Conservation (phyloP, 1,140 invertebrate genomes). For the Drosophila nannoptera region DNA sequence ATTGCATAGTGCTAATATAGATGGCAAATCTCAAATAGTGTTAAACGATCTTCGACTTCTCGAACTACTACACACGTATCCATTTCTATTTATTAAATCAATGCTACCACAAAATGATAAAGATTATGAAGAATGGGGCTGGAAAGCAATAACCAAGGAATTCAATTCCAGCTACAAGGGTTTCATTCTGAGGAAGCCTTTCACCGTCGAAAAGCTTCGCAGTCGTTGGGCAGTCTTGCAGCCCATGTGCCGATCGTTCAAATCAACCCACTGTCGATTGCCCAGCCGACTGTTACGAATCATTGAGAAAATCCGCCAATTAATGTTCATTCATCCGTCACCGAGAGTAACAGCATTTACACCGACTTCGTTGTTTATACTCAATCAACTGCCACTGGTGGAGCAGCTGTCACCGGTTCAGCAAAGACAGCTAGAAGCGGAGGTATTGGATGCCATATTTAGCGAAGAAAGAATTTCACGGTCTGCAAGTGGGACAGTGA, state of each 20-base stretch:
- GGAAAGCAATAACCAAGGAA: constrained; percentile 44
- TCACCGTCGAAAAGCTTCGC: constrained; percentile 44
- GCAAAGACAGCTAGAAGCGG: constrained; percentile 45
- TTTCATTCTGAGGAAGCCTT: constrained; percentile 14
- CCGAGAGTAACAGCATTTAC: not conserved
- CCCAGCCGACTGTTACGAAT: constrained; percentile 24
- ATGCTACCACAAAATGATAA: constrained; percentile 23
- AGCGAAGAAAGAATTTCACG: constrained; percentile 9
- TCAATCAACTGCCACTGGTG: constrained; percentile 38
- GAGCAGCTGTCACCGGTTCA: constrained; percentile 29
- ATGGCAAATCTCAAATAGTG: constrained; percentile 39
- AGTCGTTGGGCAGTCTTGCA: constrained; percentile 53
- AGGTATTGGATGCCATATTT: constrained; percentile 44
- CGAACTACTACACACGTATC: constrained; percentile 53
- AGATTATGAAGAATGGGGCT: constrained; percentile 64
- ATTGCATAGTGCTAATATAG: constrained; percentile 46
- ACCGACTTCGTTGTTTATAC: constrained; percentile 22
- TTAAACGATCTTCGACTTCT: constrained; percentile 62
- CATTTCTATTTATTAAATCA: constrained; percentile 46
- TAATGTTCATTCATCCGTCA: constrained; percentile 15
- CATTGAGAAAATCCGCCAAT: constrained; percentile 31
- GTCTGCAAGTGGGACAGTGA: not conserved
- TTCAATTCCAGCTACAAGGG: constrained; percentile 57
- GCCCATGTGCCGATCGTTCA: constrained; percentile 28
- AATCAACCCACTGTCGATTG: constrained; percentile 23